These are phyloP conservation scores for Alethe castanea DNA, from an alignment of 2,113 vertebrate species.

Conservation along the genomic window DNA sequence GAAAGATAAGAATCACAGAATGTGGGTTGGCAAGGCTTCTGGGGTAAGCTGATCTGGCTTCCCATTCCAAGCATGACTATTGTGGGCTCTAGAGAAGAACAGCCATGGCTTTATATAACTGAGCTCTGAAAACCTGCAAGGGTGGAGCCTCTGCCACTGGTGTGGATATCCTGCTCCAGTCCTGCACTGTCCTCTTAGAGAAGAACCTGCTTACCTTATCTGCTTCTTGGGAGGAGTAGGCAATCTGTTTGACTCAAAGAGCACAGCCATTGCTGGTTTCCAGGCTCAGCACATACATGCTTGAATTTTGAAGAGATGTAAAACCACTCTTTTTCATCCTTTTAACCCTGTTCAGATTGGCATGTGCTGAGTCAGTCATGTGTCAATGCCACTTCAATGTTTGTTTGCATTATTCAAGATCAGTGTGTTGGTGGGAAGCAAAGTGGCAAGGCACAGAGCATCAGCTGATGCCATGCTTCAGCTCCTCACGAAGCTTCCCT, in stretches of 20 bases:
- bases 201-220: not conserved
- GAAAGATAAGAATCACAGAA: not conserved
- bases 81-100: not conserved
- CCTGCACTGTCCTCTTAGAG: not conserved
- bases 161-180: not conserved
- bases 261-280: not conserved
- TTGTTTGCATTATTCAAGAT: not conserved
- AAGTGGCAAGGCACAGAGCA: not conserved
- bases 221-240: not conserved
- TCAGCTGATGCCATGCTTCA: conserved; percentile 34
- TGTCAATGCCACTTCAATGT: not conserved
- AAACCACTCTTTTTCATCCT: not conserved
- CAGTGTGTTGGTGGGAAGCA: not conserved
- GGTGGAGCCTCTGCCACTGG: not conserved
- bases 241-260: not conserved
- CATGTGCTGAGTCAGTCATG: not conserved
- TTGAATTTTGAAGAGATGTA: not conserved
- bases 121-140: not conserved
- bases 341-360: not conserved
- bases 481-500: not conserved
- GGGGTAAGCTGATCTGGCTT: not conserved
- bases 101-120: not conserved
- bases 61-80: accelerated
- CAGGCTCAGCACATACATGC: not conserved
- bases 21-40: not conserved